A percentile compares a stretch with the other conserved stretches of the same genome.
These are phyloP conservation scores for Hydrozoanthus gracilis DNA, from an alignment of 92 coral and sea anemone species.

Conservation along the genomic window DNA sequence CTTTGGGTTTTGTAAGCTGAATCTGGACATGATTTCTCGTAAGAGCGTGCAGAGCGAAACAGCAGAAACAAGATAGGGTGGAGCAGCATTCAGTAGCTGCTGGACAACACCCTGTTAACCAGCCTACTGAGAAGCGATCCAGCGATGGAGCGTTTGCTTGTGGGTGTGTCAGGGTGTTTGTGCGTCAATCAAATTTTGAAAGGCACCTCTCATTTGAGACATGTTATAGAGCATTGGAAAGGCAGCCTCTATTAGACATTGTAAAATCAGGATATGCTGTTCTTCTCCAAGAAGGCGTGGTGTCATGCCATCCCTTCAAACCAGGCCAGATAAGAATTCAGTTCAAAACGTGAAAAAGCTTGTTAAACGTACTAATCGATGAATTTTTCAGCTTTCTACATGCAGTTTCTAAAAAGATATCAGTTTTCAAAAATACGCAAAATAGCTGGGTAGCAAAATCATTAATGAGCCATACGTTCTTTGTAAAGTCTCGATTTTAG, in stretches of 20 bases:
- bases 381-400: constrained; percentile 31
- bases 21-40: neutral
- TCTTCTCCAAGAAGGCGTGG: neutral
- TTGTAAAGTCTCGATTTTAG: neutral
- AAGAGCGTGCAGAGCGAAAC: neutral
- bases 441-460: neutral
- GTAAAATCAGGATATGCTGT: neutral
- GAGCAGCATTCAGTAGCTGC: constrained; percentile 10
- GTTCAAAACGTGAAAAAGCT: constrained; percentile 16
- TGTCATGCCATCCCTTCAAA: neutral
- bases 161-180: neutral
- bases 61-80: neutral
- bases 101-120: constrained; percentile 5
- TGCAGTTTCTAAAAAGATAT: constrained; percentile 9
- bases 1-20: neutral
- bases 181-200: neutral
- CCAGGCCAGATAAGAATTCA: neutral
- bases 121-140: neutral
- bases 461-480: neutral
- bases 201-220: constrained; percentile 15
- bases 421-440: neutral
- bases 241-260: constrained; percentile 17
- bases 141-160: constrained; percentile 12
- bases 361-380: neutral
- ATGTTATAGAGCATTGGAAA: neutral